A percentile compares a stretch with the other conserved stretches of the same genome.
Conservation (phyloP, 2,888 invertebrate genomes). For the Drosophila atroscutellata region DNA sequence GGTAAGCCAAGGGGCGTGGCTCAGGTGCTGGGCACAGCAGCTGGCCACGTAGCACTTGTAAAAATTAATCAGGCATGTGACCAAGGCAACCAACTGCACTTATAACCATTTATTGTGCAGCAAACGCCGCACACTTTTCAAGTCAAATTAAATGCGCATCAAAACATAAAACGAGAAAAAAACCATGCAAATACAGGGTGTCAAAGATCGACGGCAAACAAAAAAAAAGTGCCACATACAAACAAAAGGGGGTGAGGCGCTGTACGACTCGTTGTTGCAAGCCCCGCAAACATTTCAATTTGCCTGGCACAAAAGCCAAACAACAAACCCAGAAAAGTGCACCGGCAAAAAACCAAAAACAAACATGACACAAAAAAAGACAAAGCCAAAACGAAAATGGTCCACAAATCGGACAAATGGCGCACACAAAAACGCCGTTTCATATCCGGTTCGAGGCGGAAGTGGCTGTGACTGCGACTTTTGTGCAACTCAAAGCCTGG, state of each 20-base stretch:
- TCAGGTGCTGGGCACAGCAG: constrained; percentile 25
- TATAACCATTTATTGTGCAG: constrained; percentile 32
- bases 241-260: background rate
- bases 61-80: constrained; percentile 74
- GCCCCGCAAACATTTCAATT: constrained; percentile 77
- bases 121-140: constrained; percentile 29
- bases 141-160: constrained; percentile 33
- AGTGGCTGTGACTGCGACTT: constrained; percentile 62
- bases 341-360: constrained; percentile 5
- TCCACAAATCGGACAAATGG: constrained; percentile 79
- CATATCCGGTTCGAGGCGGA: constrained; percentile 72
- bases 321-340: constrained; percentile 52
- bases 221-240: background rate
- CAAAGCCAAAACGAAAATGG: constrained; percentile 64
- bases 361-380: constrained; percentile 15
- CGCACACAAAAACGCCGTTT: constrained; percentile 68
- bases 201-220: constrained; percentile 74
- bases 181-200: constrained; percentile 74
- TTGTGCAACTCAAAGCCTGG: constrained; percentile 54
- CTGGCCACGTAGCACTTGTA: constrained; percentile 54
- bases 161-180: constrained; percentile 3
- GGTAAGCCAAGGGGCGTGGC: constrained; percentile 33
- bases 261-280: constrained; percentile 29
- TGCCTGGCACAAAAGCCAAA: constrained; percentile 78
- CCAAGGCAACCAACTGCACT: constrained; percentile 57